Evolutionary conservation across 2,888 invertebrate genomes (phyloP), one percentile per base, ranked within the genome.

Genomic region (Troglohyphantes excavatus): DNA sequence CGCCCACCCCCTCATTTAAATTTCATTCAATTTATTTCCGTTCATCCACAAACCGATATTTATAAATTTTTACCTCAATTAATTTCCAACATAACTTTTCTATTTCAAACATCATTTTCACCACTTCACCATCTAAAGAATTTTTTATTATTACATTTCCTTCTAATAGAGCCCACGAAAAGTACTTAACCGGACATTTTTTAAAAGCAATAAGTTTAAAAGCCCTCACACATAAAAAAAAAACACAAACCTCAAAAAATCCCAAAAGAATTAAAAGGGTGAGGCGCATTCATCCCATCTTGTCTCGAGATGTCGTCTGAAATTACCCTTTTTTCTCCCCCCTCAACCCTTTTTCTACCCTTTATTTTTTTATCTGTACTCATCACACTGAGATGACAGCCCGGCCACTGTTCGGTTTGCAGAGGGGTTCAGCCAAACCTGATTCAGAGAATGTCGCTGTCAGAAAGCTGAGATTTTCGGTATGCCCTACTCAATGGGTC

Each of bases 371-470:
- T 73, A 17, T 33, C 21, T 39, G 11, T n/a, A 19, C 1, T 19
- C 6, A 33, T 53, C 63, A 26, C 43, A 33, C 43, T 23, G 6
- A 33, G 39, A 61, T 81, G 59, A 59, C 59, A 67, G 70, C 17
- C 26, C 13, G 70, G 59, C 82, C 82, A 59, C 79, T 68, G 79
- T 81, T 81, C 43, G 43, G 68, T 29, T 79, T 61, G 29, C 53
- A 63, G 63, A 39, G 39, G 43, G 27, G 5, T 19, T 27, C 29
- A 26, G 2, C 3, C 26, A 39, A 72, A 72, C 83, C 72, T 72
- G 72, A 29, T 83, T 72, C 81, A n/a, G 6, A 33, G 81, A 68
- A 81, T 81, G 81, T 59, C 59, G 72, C 61, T 83, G 83, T 83
- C 83, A 83, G 82, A 68, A 76, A 61, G 23, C 53, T 27, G 39